phyloP scores from a whole-genome alignment of 1,140 invertebrate genomes.

The Ericerus pela region DNA sequence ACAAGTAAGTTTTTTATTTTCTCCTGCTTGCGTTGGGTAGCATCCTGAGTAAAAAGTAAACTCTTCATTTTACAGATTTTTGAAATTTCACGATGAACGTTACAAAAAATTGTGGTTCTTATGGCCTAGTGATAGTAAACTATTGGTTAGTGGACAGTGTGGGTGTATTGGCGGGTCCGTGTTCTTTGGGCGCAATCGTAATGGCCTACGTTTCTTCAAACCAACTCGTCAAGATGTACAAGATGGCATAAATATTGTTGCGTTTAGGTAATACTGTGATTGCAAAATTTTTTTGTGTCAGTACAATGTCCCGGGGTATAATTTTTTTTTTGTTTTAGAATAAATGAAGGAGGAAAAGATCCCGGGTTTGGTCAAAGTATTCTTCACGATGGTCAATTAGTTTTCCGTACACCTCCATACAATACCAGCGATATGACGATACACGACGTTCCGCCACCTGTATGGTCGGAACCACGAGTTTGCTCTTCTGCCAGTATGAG shows the following conservation, averaged over 20 bases:
- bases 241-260: conserved; percentile 67
- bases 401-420: conserved; percentile 79
- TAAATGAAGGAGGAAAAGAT: conserved; percentile 47
- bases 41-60: neutral
- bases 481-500: neutral
- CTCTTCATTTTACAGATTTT: conserved; percentile 40
- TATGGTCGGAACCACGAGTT: conserved; percentile 11
- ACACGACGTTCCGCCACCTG: conserved; percentile 38
- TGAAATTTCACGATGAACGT: conserved; percentile 74
- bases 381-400: conserved; percentile 67
- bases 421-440: conserved; percentile 60
- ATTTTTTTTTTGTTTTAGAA: conserved; percentile 28
- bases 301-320: too few species aligned
- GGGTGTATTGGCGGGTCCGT: conserved; percentile 87
- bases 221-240: conserved; percentile 59
- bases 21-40: too few species aligned
- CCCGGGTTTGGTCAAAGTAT: conserved; percentile 87
- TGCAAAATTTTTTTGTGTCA: too few species aligned
- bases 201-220: conserved; percentile 75
- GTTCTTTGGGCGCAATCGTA: conserved; percentile 83
- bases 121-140: conserved; percentile 54
- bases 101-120: conserved; percentile 87
- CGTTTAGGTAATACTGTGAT: conserved; percentile 47
- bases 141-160: conserved; percentile 49
- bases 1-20: conserved; percentile 36